Evolutionary conservation across 1,140 invertebrate species (phyloP), one percentile per base, ranked within the genome.

Genomic region (Drosophila insularis): DNA sequence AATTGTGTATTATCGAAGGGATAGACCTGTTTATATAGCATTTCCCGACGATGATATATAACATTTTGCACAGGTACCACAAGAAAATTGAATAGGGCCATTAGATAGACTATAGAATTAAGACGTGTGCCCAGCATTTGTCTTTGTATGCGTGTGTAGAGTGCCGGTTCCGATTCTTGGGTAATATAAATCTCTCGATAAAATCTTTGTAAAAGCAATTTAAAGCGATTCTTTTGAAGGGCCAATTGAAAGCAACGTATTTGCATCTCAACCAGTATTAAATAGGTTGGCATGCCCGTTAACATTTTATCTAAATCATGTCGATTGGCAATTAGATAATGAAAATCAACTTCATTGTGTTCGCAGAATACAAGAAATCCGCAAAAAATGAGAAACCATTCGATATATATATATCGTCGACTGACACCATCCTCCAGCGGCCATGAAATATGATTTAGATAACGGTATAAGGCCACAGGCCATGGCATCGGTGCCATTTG

Each of bases 21-120:
- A 63, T 82, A 91, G 0, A 78, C 59, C 54, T 80, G 78, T 37
- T 86, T 78, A 31, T 89, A 90, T 10, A 89, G 79, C 71, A 91
- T 70, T 10, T 86, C 80, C 0, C 76, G 76, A 2, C 74, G 56
- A 31, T 84, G 64, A 37, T 81, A 67, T 1, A 86, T 68, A 6
- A 89, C 53, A 32, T 80, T 82, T 56, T 71, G 68, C 4, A 91
- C 50, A 2, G 81, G 77, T 6, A 89, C 74, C 6, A 78, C 10
- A 0, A 64, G 60, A 23, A 89, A 90, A 8, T 82, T 86, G 0
- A 81, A 19, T 14, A 89, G 13, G 0, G 89, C 78, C 58, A 71
- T 43, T 19, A 91, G 53, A 37, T 90, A 91, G 4, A 63, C 31
- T 50, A 71, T 46, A 0, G 81, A 73, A 19, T 80, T 91, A 7